Conservation (phyloP, 2,797 vertebrate species). For the Rhinatrema bivittatum region DNA sequence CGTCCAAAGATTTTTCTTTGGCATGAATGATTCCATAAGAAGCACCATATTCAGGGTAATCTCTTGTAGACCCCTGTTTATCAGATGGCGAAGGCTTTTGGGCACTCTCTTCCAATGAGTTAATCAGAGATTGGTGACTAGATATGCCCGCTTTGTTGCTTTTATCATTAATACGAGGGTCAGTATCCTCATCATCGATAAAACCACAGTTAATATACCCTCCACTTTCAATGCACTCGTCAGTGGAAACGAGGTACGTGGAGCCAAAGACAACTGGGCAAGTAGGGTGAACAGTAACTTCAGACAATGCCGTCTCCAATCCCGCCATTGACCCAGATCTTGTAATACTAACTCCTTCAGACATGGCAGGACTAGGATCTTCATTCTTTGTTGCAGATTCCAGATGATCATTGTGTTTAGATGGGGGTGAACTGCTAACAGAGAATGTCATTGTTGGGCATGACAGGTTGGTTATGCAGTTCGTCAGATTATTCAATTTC, state of each 20-base stretch:
- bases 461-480: too few species aligned
- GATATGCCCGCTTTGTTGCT: neutral
- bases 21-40: neutral
- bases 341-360: too few species aligned
- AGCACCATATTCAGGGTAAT: conserved; percentile 10
- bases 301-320: too few species aligned
- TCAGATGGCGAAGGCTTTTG: neutral
- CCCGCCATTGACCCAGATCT: too few species aligned
- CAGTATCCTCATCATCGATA: conserved; percentile 43
- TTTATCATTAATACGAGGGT: neutral
- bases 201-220: conserved; percentile 61
- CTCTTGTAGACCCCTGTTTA: conserved; percentile 3
- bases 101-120: neutral
- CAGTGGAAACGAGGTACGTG: conserved; percentile 46
- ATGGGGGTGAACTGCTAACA: too few species aligned
- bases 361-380: too few species aligned
- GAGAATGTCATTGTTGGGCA: too few species aligned
- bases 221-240: conserved; percentile 26
- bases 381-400: too few species aligned
- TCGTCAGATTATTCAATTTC: too few species aligned
- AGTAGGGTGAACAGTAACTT: too few species aligned
- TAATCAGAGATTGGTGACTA: neutral
- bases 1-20: neutral
- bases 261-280: conserved; percentile 32
- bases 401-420: too few species aligned